Base-by-base conservation (phyloP, 2,113 vertebrate genomes). In the Brachyhypopomus occidentalis region DNA sequence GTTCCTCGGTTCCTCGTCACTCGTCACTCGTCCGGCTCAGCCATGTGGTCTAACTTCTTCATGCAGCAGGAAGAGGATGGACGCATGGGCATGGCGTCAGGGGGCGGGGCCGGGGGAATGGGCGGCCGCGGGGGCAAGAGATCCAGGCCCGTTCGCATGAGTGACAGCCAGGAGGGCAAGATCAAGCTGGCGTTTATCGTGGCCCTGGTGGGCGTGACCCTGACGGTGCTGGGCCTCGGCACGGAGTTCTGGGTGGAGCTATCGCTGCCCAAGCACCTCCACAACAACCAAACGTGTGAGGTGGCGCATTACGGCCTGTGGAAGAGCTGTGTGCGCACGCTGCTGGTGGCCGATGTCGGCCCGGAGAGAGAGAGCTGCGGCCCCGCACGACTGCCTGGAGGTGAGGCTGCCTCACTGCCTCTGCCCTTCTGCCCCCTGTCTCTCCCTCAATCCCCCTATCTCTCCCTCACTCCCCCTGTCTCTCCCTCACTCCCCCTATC, bases 201-300 rank as follows among this genome's bases (percentile, higher is more conserved):
- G 76, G 92, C 92, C 41, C 87, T 94, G 0, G 90, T 97, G 76
- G 96, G 95, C 1, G 92, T 95, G 8, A 92, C 94, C 5, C 90
- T 97, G 80, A 94, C 92, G 0, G 92, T 97, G 48, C 92, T 97
- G 41, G 94, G 95, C 0, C 91, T 97, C 59, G 95, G 96, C 76
- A 96, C 96, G 0, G 96, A 96, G 89, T 97, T 96, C 89, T 97
- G 96, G 96, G 96, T 95, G 90, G 96, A 97, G 83, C 91, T 97
- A 75, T 88, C 93, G 6, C 93, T 95, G 1, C 90, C 92, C 12
- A 95, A 94, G 82, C 88, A 81, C 85, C 95, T 93, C 85, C 91
- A 94, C 20, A 91, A 91, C 90, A 96, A 95, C 22, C 89, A 93
- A 79, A 94, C 95, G 0, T 97, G 96, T 56, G 89, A 94, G 17